Percentiles rank a stretch among this genome's conserved stretches.
Conservation (phyloP, 2,797 vertebrate species). For the Columba guinea region DNA sequence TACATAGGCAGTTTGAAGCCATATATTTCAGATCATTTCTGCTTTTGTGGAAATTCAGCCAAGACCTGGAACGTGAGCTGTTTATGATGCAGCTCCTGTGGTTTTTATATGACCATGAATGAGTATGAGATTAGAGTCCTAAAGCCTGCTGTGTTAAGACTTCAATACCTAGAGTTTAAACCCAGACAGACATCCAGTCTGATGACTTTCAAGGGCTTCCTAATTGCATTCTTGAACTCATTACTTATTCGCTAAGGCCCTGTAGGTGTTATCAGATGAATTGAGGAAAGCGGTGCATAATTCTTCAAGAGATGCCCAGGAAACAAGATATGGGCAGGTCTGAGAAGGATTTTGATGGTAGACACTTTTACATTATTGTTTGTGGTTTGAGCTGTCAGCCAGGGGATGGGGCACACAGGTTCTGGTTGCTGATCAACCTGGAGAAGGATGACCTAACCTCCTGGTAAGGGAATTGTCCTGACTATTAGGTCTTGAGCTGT, state of each 20-base stretch:
- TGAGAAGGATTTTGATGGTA: not conserved
- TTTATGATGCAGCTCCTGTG: not conserved
- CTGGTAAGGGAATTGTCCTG: not conserved
- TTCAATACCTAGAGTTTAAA: not conserved
- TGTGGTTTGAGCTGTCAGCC: not conserved
- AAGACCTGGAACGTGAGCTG: not conserved
- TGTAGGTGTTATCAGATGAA: not conserved
- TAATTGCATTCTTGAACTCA: not conserved
- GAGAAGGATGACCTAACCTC: not conserved
- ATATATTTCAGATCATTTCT: not conserved
- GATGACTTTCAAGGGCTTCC: not conserved
- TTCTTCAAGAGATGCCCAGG: not conserved
- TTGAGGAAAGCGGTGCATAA: not conserved
- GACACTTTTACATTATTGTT: not conserved
- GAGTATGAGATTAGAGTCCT: not conserved
- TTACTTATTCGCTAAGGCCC: not conserved
- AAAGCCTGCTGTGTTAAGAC: not conserved
- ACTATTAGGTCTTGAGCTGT: not conserved
- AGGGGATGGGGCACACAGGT: not conserved
- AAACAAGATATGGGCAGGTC: not conserved
- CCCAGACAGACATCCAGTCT: not conserved
- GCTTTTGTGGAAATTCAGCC: not conserved
- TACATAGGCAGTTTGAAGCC: not conserved
- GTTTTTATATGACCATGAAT: not conserved
- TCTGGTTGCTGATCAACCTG: not conserved